These are phyloP conservation scores for Anneissia japonica DNA, from an alignment of 35 echinoderm and acorn worm species.

Conservation along the genomic window DNA sequence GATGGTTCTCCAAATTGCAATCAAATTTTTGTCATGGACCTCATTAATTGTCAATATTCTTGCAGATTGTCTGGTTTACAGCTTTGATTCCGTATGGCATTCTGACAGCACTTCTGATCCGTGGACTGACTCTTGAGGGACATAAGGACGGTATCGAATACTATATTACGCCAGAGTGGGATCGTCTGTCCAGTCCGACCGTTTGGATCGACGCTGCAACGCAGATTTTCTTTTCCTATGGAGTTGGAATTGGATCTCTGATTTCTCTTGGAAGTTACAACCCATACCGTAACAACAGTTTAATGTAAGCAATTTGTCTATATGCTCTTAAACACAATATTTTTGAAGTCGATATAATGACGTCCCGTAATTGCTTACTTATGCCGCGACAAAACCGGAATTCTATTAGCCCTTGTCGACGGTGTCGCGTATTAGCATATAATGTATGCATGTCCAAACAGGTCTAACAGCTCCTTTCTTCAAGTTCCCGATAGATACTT, in stretches of 20 bases:
- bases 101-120: constrained; percentile 49
- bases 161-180: constrained; percentile 67
- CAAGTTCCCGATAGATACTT: no score
- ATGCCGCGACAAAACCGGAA: no score
- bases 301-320: constrained; percentile 57
- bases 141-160: constrained; percentile 57
- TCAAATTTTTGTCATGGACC: background rate
- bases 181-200: constrained; percentile 44
- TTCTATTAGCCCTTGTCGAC: no score
- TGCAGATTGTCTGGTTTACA: constrained; percentile 78
- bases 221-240: constrained; percentile 90
- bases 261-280: constrained; percentile 96
- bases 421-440: no score
- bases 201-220: constrained; percentile 89
- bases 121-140: constrained; percentile 57
- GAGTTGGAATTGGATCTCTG: constrained; percentile 72
- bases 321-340: no score
- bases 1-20: background rate
- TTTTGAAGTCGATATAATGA: no score
- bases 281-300: constrained; percentile 63
- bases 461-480: no score
- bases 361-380: no score
- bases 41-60: background rate
- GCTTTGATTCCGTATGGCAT: constrained; percentile 72
- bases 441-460: no score